phyloP scores from a whole-genome alignment of 2,888 invertebrate species.

The Norana najaformis region DNA sequence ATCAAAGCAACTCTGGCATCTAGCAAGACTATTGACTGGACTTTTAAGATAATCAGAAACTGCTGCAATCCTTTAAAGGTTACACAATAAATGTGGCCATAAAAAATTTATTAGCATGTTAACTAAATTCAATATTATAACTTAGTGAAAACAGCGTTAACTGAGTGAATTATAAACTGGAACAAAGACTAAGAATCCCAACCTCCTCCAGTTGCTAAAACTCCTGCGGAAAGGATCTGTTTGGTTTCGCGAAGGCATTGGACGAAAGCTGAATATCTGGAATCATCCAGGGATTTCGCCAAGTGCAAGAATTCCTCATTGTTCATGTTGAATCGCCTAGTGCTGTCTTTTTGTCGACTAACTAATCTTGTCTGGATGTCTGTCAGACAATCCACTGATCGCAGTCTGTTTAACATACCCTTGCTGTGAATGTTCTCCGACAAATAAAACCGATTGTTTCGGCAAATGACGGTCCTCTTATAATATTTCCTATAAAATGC shows the following conservation, averaged over 20 bases:
- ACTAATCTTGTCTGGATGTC: slow-evolving; percentile 4
- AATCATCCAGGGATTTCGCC: neutral
- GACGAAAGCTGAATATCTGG: neutral
- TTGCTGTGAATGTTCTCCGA: neutral
- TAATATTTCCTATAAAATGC: neutral
- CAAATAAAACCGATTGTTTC: neutral
- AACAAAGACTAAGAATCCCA: neutral
- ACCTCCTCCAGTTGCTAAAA: neutral
- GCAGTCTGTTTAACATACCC: neutral
- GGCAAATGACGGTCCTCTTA: neutral
- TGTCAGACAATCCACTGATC: neutral
- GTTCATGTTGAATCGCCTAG: neutral
- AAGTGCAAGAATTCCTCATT: neutral
- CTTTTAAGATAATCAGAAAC: neutral
- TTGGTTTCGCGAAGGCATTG: neutral
- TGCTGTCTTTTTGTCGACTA: neutral
- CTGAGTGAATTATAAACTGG: too few relatives aligned
- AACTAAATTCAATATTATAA: too few relatives aligned
- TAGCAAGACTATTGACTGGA: too few relatives aligned
- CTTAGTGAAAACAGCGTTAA: too few relatives aligned
- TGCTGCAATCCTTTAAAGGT: neutral
- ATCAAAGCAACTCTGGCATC: too few relatives aligned
- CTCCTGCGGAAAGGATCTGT: neutral
- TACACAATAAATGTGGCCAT: neutral
- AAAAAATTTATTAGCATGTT: too few relatives aligned